Percentiles rank a stretch among this genome's conserved stretches.
phyloP scores from a whole-genome alignment of 2,797 vertebrate genomes.

The Phataginus tetradactyla region DNA sequence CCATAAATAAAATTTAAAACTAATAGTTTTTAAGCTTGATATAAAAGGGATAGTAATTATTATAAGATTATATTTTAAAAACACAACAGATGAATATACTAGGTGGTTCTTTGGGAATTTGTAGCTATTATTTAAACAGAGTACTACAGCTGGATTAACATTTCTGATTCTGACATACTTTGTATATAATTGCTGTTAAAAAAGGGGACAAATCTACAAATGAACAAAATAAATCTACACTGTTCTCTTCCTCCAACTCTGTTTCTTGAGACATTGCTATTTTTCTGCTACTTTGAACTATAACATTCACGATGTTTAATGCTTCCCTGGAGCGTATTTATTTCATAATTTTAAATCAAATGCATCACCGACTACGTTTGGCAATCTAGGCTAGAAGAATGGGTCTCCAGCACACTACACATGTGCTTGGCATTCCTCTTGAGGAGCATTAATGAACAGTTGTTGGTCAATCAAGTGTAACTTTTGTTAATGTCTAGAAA shows the following conservation, averaged over 20 bases:
- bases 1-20: slow-evolving; percentile 6
- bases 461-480: background rate
- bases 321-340: background rate
- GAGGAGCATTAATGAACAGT: background rate
- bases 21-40: slow-evolving; percentile 31
- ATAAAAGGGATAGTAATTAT: slow-evolving; percentile 30
- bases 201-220: background rate
- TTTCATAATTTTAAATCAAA: slow-evolving; percentile 26
- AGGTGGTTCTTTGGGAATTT: background rate
- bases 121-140: slow-evolving; percentile 22
- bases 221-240: background rate
- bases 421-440: background rate
- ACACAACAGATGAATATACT: slow-evolving; percentile 30
- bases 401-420: background rate
- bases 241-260: background rate
- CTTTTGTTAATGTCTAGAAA: slow-evolving; percentile 40
- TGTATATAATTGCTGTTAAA: background rate
- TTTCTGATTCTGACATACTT: slow-evolving; percentile 19
- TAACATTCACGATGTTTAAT: background rate
- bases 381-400: background rate
- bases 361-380: background rate
- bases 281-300: slow-evolving; percentile 38
- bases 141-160: background rate
- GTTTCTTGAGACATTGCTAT: background rate
- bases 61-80: slow-evolving; percentile 44